Evolutionary conservation across 2,113 vertebrate species (phyloP), one percentile per base, ranked within the genome.

Genomic region (Panthera uncia): DNA sequence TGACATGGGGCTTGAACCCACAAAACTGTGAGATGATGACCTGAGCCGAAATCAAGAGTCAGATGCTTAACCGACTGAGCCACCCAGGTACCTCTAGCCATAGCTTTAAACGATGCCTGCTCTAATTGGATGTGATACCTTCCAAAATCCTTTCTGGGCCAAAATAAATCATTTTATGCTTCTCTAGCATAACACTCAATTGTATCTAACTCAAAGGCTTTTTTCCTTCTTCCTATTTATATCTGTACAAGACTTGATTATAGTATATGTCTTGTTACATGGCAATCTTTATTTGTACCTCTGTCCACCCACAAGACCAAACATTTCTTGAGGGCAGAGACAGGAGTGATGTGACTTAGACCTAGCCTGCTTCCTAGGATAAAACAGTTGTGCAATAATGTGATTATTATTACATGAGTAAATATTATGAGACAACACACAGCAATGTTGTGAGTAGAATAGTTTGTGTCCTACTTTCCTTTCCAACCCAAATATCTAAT

Each of bases 401-500:
- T 63, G 36, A 69, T 76, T 91, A 89, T 63, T 41, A 82, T 36
- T 66, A n/a, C 1, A 19, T 36, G 19, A 80, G 10, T 80, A 6
- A 4, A 68, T 66, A 13, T 6, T 31, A 38, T 41, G 10, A 65
- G 45, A n/a, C 45, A 61, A 69, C 16, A 85, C 33, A 68, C 3
- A 50, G 29, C 12, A 68, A 83, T 38, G 12, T 10, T 80, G 10
- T 38, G 12, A 93, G n/a, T 23, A 14, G 66, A 36, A 21, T 6
- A 16, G 13, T 78, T 82, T 87, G 66, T 79, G 13, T 48, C 15
- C n/a, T 38, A 52, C 25, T 50, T 94, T 94, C 31, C 38, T 55
- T 92, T 95, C 61, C 52, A 94, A 93, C 23, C 14, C 48, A 94
- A 94, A 76, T 92, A 78, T 82, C 65, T 89, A 82, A 85, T 76